Base-by-base conservation (phyloP, 2,113 vertebrate genomes). In the Centrocercus urophasianus region DNA sequence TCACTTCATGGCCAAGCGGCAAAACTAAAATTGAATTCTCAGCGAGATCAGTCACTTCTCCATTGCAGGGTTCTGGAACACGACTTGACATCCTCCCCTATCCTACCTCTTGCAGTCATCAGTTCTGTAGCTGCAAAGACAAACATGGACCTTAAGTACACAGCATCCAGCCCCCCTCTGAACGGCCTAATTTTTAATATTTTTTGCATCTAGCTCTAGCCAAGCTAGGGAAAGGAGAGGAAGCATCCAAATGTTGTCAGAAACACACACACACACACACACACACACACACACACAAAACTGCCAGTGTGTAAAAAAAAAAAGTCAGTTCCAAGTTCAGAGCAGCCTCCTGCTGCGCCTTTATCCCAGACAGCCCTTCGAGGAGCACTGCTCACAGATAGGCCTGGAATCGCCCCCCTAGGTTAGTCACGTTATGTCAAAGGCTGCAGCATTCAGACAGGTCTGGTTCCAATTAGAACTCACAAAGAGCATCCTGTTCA, bases 391-490 rank as follows among this genome's bases (percentile, higher is more conserved):
- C 86, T 66, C 84, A 79, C 36, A 93, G 87, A 50, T 17, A 84
- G 63, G 88, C 60, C 75, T 59, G 87, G 69, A 95, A 95, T 28
- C 84, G 45, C 80, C 91, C 94, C 67, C 74, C 61, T 92, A 89
- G 84, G 74, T 50, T 17, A 11, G 72, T 83, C 91, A 90, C 85
- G 73, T 91, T 91, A 84, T 83, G 97, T 97, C 96, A 82, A 96
- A 95, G 93, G 91, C 13, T 52, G 92, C 91, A 91, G 92, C 88
- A 73, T 94, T 96, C 90, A 88, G 92, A 96, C 80, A 57, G 42
- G 66, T 86, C 93, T 95, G 97, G 87, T 96, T 97, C 94, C 95
- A 96, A 93, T 95, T 96, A 97, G 97, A 93, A 88, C 94, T 91
- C 90, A 95, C 70, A 90, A 97, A 96, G 28, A 90, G 86, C 72